phyloP scores from a whole-genome alignment of 2,797 vertebrate genomes.

The Sebastes matsubarae region DNA sequence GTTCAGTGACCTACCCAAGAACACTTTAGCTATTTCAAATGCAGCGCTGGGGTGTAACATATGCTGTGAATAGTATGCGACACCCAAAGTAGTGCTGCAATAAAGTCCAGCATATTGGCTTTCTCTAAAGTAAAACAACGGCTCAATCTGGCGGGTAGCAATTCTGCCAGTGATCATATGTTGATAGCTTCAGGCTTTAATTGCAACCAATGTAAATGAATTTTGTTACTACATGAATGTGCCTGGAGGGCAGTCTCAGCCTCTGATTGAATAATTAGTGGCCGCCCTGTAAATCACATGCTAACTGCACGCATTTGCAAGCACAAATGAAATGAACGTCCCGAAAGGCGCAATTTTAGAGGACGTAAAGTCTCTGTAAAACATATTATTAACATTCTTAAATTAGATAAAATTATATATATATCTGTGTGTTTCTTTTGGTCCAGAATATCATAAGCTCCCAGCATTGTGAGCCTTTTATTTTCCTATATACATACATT shows the following conservation, averaged over 20 bases:
- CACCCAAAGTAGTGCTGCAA: background rate
- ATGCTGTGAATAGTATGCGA: background rate
- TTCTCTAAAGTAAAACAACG: background rate
- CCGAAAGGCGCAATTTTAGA: background rate
- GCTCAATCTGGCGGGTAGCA: background rate
- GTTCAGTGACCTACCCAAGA: background rate
- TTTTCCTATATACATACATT: background rate
- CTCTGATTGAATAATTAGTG: slow-evolving; percentile 25
- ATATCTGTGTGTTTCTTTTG: background rate
- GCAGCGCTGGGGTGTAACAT: background rate
- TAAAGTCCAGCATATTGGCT: background rate
- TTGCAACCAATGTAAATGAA: slow-evolving; percentile 14
- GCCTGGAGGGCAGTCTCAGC: slow-evolving; percentile 17
- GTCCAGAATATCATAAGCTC: background rate
- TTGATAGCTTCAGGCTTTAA: slow-evolving; percentile 5
- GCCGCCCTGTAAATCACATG: slow-evolving; percentile 26
- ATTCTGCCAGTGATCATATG: background rate
- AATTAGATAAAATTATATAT: background rate
- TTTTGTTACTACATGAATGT: slow-evolving; percentile 21
- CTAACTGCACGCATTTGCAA: background rate
- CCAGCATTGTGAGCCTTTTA: background rate
- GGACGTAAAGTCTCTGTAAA: background rate
- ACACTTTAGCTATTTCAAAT: background rate
- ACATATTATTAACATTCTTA: background rate
- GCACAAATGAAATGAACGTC: background rate